A percentile compares a stretch with the other conserved stretches of the same genome.
Conservation (phyloP, 2,888 invertebrate genomes). For the Minunthozetes semirufus region DNA sequence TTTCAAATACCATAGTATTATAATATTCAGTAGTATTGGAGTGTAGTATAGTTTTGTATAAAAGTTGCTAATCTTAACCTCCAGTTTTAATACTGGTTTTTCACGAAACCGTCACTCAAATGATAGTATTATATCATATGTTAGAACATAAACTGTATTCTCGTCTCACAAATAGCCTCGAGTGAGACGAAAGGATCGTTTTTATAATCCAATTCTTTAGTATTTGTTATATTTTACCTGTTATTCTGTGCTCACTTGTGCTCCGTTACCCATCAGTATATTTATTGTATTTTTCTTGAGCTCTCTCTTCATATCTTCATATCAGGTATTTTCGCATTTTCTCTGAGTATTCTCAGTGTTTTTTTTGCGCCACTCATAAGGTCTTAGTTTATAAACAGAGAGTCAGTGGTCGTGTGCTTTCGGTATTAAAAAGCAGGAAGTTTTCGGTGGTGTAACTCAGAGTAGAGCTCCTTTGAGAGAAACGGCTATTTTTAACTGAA, state of each 20-base stretch:
- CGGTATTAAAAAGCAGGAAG: slow-evolving; percentile 23
- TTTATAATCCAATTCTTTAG: background rate
- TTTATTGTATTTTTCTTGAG: background rate
- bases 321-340: background rate
- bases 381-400: background rate
- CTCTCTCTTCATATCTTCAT: background rate
- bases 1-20: background rate
- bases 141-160: background rate
- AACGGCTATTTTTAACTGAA: slow-evolving; percentile 1
- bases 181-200: slow-evolving; percentile 5
- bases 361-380: background rate
- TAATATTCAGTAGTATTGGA: too few species aligned
- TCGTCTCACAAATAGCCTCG: slow-evolving; percentile 13
- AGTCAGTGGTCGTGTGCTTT: background rate
- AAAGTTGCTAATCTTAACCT: slow-evolving; percentile 14
- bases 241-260: background rate
- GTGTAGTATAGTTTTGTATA: too few species aligned
- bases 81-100: slow-evolving; percentile 25
- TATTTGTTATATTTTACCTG: background rate
- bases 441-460: slow-evolving; percentile 18
- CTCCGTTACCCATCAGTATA: background rate
- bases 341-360: background rate
- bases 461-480: slow-evolving; percentile 12
- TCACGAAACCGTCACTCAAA: background rate
- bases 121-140: background rate